A percentile compares a stretch with the other conserved stretches of the same genome.
phyloP scores from a whole-genome alignment of 2,797 vertebrate genomes.

The Telmatherina bonti region DNA sequence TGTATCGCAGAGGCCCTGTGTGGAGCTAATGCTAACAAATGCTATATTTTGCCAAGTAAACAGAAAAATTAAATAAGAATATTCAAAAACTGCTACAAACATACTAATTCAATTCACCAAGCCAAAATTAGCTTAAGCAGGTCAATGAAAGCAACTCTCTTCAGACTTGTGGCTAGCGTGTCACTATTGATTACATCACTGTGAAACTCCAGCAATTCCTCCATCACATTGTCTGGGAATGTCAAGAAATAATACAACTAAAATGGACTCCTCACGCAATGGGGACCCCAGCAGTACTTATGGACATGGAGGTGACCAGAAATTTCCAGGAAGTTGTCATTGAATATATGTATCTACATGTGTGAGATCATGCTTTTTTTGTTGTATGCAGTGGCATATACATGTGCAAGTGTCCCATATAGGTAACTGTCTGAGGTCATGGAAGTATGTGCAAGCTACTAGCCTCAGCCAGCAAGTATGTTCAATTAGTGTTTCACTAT shows the following conservation, averaged over 20 bases:
- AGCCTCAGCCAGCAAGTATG: conserved; percentile 69
- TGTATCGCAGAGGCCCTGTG: conserved; percentile 9
- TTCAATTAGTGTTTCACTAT: conserved; percentile 72
- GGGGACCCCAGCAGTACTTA: conserved; percentile 66
- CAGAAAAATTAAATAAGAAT: background rate
- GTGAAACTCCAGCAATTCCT: conserved; percentile 58
- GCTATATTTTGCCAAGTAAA: conserved; percentile 6
- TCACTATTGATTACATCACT: conserved; percentile 71
- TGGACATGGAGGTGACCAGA: conserved; percentile 55
- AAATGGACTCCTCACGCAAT: conserved; percentile 66
- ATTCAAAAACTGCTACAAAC: background rate
- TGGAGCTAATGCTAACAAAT: conserved; percentile 9
- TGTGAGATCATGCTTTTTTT: conserved; percentile 67
- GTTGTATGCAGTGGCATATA: conserved; percentile 45
- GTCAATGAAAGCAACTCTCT: conserved; percentile 42
- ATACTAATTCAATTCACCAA: conserved; percentile 2
- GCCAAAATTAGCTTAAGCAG: conserved; percentile 28
- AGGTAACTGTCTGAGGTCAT: conserved; percentile 65
- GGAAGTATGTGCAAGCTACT: conserved; percentile 37
- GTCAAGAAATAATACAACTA: conserved; percentile 57
- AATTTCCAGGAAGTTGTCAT: conserved; percentile 50
- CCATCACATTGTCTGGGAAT: conserved; percentile 75
- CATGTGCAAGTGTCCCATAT: conserved; percentile 52
- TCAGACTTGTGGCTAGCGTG: conserved; percentile 54
- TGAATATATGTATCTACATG: conserved; percentile 33